Evolutionary conservation across 2,113 vertebrate species (phyloP).

Genomic region (Colius striatus): DNA sequence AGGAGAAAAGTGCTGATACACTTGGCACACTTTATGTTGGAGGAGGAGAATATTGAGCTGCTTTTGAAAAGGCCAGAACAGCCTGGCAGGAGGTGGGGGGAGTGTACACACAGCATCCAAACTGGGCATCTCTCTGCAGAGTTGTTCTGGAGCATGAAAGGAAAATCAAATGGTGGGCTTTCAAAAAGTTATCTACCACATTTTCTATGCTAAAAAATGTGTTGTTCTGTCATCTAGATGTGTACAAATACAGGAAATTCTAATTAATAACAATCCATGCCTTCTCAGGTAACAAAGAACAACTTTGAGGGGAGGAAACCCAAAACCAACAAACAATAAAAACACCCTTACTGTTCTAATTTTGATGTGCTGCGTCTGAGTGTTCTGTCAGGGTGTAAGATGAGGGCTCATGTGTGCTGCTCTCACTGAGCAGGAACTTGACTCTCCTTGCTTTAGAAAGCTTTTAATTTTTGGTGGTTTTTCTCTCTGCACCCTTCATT

Average conservation of each 20-base stretch:
- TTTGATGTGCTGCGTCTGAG: not conserved
- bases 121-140: not conserved
- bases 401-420: accelerated
- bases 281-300: not conserved
- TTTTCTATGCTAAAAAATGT: not conserved
- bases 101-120: accelerated
- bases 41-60: not conserved
- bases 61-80: no score
- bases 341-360: not conserved
- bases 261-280: not conserved
- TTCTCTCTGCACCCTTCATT: not conserved
- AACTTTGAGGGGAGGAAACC: not conserved
- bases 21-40: not conserved
- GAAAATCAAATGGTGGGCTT: not conserved
- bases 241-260: not conserved
- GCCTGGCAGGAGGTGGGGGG: not conserved
- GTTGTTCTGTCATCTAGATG: not conserved
- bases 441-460: not conserved
- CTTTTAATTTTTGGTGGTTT: not conserved
- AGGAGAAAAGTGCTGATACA: not conserved
- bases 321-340: not conserved
- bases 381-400: not conserved
- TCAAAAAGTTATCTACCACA: not conserved
- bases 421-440: not conserved
- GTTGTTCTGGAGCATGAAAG: not conserved